Conservation (phyloP, 2,888 invertebrate species). For the Lasioglossum morio region DNA sequence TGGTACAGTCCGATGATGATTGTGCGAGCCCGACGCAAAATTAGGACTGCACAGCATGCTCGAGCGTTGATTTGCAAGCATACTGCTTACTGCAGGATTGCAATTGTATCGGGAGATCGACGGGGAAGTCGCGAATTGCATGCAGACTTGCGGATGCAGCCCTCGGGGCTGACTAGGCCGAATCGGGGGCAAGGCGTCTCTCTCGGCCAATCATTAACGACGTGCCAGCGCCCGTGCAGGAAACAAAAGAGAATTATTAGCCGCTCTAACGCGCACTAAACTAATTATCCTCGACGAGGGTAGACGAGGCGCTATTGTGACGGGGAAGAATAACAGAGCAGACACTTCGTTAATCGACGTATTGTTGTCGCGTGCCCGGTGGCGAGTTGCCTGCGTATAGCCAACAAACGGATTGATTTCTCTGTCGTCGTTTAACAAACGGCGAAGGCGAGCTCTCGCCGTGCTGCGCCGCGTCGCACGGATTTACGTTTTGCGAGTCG, state of each 20-base stretch:
- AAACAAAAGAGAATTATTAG: constrained; percentile 79
- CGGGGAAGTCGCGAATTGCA: constrained; percentile 25
- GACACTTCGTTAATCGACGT: constrained; percentile 78
- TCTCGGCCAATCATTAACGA: constrained; percentile 66
- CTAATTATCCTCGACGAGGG: constrained; percentile 73
- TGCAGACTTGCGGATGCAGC: constrained; percentile 28
- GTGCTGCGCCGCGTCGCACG: not conserved
- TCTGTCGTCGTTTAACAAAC: constrained; percentile 48
- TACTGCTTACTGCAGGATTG: not conserved
- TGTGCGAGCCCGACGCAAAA: not conserved
- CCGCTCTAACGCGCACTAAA: constrained; percentile 76
- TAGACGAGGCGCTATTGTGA: constrained; percentile 72
- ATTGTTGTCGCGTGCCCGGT: constrained; percentile 68
- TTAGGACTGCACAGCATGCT: not conserved
- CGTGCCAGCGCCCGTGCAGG: constrained; percentile 46
- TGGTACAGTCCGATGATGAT: not conserved
- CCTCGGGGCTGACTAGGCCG: constrained; percentile 43
- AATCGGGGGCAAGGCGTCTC: constrained; percentile 42
- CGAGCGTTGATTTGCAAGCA: not conserved
- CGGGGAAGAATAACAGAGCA: constrained; percentile 74
- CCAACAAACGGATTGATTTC: constrained; percentile 77
- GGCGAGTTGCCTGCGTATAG: constrained; percentile 54
- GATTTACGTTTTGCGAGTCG: constrained; percentile 15
- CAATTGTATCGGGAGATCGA: constrained; percentile 41
- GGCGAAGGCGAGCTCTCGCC: constrained; percentile 25